Evolutionary conservation across 2,797 vertebrate genomes (phyloP).

Genomic region (Neolamprologus multifasciatus): DNA sequence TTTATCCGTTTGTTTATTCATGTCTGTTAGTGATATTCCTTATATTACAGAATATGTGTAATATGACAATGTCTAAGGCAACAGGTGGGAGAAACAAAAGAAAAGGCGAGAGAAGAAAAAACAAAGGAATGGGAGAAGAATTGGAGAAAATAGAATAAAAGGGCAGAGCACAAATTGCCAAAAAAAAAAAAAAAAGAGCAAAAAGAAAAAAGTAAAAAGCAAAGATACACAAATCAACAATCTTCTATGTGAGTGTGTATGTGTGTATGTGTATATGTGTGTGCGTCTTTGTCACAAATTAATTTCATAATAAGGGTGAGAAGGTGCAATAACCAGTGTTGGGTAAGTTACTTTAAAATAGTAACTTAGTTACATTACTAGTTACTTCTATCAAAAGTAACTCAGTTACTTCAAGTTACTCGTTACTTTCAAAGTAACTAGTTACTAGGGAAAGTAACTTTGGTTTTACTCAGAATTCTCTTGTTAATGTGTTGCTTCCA

Average conservation of each 20-base stretch:
- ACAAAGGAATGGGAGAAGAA: background rate
- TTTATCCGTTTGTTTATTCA: background rate
- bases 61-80: background rate
- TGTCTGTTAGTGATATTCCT: background rate
- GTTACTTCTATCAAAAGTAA: too few species aligned
- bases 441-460: too few species aligned
- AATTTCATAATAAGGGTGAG: background rate
- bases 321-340: too few species aligned
- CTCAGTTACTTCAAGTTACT: too few species aligned
- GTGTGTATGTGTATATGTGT: background rate
- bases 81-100: background rate
- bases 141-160: background rate
- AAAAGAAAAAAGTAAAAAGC: background rate
- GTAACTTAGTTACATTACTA: too few species aligned
- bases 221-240: background rate
- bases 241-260: background rate
- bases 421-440: too few species aligned
- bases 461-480: too few species aligned
- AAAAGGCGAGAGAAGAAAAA: background rate
- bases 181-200: background rate
- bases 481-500: too few species aligned
- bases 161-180: background rate
- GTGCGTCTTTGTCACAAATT: background rate
- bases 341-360: too few species aligned
- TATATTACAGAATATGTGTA: background rate